A percentile compares a stretch with the other conserved stretches of the same genome.
Conservation (phyloP, 2,113 vertebrate genomes). For the Plecotus auritus region DNA sequence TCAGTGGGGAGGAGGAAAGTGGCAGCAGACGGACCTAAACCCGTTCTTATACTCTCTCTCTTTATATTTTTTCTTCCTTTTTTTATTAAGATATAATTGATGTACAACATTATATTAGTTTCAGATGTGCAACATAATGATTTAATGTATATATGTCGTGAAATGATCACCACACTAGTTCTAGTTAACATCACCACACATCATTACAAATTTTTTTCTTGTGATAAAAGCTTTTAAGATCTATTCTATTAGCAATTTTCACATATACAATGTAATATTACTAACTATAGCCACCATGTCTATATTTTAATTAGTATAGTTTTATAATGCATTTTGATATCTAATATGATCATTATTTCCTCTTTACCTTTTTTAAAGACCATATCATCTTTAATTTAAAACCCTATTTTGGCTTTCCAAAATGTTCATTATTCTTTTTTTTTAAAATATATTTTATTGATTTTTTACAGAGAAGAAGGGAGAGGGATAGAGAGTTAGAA, state of each 20-base stretch:
- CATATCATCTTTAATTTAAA: background rate
- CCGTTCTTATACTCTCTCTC: background rate
- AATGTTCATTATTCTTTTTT: background rate
- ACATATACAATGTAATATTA: background rate
- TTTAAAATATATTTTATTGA: too few relatives aligned
- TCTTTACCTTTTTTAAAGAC: background rate
- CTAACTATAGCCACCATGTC: background rate
- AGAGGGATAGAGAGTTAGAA: too few relatives aligned
- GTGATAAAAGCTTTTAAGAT: background rate
- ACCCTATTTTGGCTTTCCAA: background rate
- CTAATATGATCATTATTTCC: background rate
- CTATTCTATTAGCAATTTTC: background rate
- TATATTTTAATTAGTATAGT: background rate
- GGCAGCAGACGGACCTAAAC: background rate
- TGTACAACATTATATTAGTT: background rate
- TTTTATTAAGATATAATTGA: background rate
- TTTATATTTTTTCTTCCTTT: background rate
- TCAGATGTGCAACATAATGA: background rate
- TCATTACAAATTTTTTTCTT: background rate
- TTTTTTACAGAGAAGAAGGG: too few relatives aligned
- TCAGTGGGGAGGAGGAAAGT: background rate
- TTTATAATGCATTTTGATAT: background rate
- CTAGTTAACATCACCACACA: background rate
- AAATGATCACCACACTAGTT: background rate
- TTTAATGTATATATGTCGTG: background rate